These are phyloP conservation scores for Mormyrus lacerda DNA, from an alignment of 2,113 vertebrate genomes.

Conservation along the genomic window DNA sequence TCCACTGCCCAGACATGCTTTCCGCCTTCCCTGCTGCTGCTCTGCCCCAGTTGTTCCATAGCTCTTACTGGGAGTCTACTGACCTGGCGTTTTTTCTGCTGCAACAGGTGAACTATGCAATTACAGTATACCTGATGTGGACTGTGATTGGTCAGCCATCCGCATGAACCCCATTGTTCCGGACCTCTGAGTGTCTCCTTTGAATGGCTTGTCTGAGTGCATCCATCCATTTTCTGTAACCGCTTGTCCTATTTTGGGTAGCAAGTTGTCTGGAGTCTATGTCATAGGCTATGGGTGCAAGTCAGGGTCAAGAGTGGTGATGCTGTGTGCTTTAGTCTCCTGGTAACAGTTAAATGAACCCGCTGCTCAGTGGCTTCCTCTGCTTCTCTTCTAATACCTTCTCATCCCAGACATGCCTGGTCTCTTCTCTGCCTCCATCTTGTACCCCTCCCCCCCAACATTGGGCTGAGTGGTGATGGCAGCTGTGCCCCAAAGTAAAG, in stretches of 20 bases:
- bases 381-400: neutral
- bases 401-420: neutral
- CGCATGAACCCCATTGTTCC: neutral
- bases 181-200: neutral
- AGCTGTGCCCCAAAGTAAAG: neutral
- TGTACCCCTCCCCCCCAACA: neutral
- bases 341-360: neutral
- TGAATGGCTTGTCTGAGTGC: neutral
- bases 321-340: neutral
- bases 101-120: constrained; percentile 69
- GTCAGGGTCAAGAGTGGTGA: neutral
- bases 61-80: constrained; percentile 96
- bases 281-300: neutral
- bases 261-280: too few relatives aligned
- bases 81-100: constrained; percentile 91
- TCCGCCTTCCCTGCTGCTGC: constrained; percentile 89
- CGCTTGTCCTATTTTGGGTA: neutral
- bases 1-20: constrained; percentile 89
- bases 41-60: constrained; percentile 92
- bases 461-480: neutral
- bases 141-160: neutral
- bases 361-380: neutral
- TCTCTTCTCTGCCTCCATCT: neutral
- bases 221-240: neutral
- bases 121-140: neutral